Evolutionary conservation across 1,140 invertebrate genomes (phyloP).

Genomic region (Vollenhovia emeryi): DNA sequence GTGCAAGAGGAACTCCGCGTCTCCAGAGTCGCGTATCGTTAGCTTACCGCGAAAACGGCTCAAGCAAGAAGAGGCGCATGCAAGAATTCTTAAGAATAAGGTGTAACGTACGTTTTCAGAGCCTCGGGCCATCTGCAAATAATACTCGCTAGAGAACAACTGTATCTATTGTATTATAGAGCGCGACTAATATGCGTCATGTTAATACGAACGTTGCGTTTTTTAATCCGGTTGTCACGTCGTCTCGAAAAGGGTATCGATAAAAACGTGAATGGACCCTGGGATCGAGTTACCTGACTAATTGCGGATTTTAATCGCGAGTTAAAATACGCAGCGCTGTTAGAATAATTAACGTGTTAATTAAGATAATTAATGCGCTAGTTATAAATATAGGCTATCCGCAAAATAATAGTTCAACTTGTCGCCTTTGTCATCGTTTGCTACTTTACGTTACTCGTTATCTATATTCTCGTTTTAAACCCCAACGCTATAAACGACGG

Average conservation of each 20-base stretch:
- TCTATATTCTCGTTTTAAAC: not conserved
- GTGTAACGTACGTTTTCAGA: conserved; percentile 84
- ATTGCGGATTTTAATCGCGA: not conserved
- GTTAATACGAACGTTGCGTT: not conserved
- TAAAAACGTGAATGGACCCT: not conserved
- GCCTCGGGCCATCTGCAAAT: conserved; percentile 85
- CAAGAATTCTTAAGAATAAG: conserved; percentile 71
- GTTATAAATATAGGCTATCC: not conserved
- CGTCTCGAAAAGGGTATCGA: conserved; percentile 17
- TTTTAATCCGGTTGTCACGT: not conserved
- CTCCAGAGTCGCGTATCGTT: conserved; percentile 25
- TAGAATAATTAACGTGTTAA: too few relatives aligned
- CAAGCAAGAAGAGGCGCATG: conserved; percentile 60
- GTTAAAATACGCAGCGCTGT: not conserved
- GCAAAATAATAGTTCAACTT: not conserved
- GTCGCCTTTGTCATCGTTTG: not conserved
- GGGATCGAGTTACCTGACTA: not conserved
- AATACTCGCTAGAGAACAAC: conserved; percentile 80
- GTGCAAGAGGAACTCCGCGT: not conserved
- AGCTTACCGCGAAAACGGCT: conserved; percentile 20
- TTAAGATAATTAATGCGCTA: not conserved
- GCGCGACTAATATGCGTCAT: conserved; percentile 15
- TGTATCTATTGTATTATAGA: conserved; percentile 62
- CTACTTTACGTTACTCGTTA: not conserved
- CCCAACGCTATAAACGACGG: too few relatives aligned